These are phyloP conservation scores for Ephydatia muelleri DNA, from an alignment of 37 sponge, comb jelly and placozoan species.

Conservation along the genomic window DNA sequence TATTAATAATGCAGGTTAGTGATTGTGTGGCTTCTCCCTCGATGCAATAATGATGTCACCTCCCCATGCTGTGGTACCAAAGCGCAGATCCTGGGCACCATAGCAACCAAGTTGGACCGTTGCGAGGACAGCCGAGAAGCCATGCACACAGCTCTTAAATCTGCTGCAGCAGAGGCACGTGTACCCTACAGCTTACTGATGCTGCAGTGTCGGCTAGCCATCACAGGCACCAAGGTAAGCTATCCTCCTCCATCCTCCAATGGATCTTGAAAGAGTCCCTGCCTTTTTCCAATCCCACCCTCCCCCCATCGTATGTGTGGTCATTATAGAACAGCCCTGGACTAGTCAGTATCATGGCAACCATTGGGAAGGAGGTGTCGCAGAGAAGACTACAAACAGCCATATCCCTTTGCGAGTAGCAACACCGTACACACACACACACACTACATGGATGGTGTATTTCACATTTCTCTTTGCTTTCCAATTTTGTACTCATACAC, in stretches of 20 bases:
- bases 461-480: too few species aligned
- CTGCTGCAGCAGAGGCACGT: background rate
- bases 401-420: background rate
- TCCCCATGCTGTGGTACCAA: background rate
- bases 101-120: background rate
- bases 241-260: background rate
- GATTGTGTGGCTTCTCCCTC: background rate
- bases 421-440: too few species aligned
- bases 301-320: background rate
- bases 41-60: background rate
- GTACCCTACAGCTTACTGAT: constrained; percentile 14
- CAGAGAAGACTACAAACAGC: constrained; percentile 17
- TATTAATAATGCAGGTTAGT: constrained; percentile 17
- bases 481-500: too few species aligned
- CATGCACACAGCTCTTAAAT: background rate
- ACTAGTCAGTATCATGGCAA: constrained; percentile 13
- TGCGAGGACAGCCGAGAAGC: constrained; percentile 1
- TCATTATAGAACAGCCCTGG: constrained; percentile 33
- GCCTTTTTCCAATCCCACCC: too few species aligned
- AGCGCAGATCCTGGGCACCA: background rate
- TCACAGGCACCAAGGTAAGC: constrained; percentile 47
- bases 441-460: too few species aligned
- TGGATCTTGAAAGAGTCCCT: background rate
- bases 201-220: constrained; percentile 17
- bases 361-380: constrained; percentile 22